These are phyloP conservation scores for Pipistrellus pygmaeus DNA, from an alignment of 2,797 vertebrate species.

Conservation along the genomic window DNA sequence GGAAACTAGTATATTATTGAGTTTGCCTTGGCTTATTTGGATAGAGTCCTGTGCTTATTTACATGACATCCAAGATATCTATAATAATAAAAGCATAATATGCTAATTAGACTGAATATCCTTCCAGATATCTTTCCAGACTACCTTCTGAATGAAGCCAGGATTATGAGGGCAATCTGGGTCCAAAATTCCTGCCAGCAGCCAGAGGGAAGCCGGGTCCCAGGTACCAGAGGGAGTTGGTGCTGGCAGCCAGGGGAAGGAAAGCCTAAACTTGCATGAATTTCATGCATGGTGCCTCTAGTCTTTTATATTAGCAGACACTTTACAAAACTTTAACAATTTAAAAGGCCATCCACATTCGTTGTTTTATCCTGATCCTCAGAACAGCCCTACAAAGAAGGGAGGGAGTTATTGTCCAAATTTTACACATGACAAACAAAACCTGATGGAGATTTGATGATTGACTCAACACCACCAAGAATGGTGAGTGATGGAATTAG, in stretches of 20 bases:
- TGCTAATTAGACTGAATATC: no score
- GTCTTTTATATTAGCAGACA: not conserved
- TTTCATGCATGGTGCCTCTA: no score
- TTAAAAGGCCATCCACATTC: not conserved
- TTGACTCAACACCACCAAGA: not conserved
- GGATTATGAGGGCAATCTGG: no score
- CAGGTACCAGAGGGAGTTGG: no score
- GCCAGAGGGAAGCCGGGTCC: no score
- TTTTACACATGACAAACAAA: not conserved
- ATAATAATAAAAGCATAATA: no score
- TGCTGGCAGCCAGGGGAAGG: no score
- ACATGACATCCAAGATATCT: not conserved
- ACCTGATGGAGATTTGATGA: not conserved
- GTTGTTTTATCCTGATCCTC: not conserved
- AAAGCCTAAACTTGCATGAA: no score
- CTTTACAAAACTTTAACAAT: not conserved
- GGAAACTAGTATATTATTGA: not conserved
- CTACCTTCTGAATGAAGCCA: no score
- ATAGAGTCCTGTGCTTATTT: slow-evolving; percentile 6
- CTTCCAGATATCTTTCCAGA: no score
- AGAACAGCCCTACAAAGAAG: not conserved
- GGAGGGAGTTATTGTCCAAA: not conserved
- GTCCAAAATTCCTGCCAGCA: no score
- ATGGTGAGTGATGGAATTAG: not conserved
- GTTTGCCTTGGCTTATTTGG: not conserved